Evolutionary conservation across 1,140 invertebrate genomes (phyloP).

Genomic region (Prorops nasuta): DNA sequence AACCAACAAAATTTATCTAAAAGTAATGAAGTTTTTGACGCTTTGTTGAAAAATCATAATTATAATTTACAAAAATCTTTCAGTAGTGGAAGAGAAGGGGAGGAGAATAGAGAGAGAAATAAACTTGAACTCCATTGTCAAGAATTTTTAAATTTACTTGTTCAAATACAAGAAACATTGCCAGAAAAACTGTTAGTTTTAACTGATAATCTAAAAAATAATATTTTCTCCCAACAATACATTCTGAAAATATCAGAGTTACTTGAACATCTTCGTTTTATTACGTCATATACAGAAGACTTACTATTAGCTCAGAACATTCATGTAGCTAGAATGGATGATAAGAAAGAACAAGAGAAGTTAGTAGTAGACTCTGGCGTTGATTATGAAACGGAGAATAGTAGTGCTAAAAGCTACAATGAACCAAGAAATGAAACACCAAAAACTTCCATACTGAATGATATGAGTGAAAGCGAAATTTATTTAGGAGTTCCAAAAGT

Average conservation of each 20-base stretch:
- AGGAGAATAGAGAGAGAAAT: neutral
- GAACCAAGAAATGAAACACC: neutral
- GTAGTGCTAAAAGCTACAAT: neutral
- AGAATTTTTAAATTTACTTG: neutral
- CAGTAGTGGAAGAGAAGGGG: too few species aligned
- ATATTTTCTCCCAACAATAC: slow-evolving; percentile 34
- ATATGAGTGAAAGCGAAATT: slow-evolving; percentile 21
- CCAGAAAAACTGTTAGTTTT: slow-evolving; percentile 32
- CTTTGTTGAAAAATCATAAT: neutral
- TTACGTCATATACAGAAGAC: slow-evolving; percentile 20
- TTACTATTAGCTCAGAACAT: neutral
- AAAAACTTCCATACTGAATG: too few species aligned
- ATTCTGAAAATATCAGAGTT: slow-evolving; percentile 33
- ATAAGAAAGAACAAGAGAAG: slow-evolving; percentile 5
- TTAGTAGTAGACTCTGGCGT: slow-evolving; percentile 2
- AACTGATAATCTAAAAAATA: slow-evolving; percentile 29
- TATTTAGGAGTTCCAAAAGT: slow-evolving; percentile 28
- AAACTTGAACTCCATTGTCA: neutral
- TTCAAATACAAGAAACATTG: slow-evolving; percentile 28
- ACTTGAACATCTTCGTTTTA: slow-evolving; percentile 30
- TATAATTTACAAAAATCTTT: neutral
- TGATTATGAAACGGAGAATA: too few species aligned
- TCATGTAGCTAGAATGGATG: neutral
- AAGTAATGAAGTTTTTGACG: too few species aligned
- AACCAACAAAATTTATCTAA: too few species aligned